Base-by-base conservation (phyloP, 2,888 invertebrate species). In the Xanthostigma xanthostigma region DNA sequence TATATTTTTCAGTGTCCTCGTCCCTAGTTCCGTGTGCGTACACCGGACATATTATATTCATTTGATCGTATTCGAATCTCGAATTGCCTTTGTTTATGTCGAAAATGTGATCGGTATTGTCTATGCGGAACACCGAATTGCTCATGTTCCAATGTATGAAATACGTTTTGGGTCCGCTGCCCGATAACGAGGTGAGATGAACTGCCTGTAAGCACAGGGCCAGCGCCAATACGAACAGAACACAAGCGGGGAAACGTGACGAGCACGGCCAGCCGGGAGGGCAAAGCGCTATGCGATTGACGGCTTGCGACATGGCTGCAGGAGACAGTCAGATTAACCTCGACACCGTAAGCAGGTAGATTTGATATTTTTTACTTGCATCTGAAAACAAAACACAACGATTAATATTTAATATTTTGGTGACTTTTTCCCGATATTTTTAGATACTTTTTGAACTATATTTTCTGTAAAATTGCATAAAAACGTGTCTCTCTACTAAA, bases 21-120 rank as follows among this genome's bases (percentile, higher is more conserved):
- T 85, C 84, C 61, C 79, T 83, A 45, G 89, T 87, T 50, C 85
- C 89, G 33, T 88, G 86, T 51, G 84, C 81, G 64, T 93, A 93
- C 50, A 88, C 87, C 45, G 93, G 93, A 74, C 93, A 94, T 65
- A 93, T 90, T 66, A 94, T 86, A 65, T 93, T 92, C 62, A 93
- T 92, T 74, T 93, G 93, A 68, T 94, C 93, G 67, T 90, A 93
- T 67, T 93, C 92, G 66, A 90, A 92, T 63, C 87, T 86, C 58
- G 83, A 78, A 67, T 93, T 93, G 57, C 90, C 89, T 70, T 89
- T 86, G 73, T 93, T 93, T 60, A 94, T 85, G 69, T 94, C 93
- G 68, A 93, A 92, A 69, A 94, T 91, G 69, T 94, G 92, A 71
- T 94, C 93, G 44, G 93, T 93, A 71, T 94, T 94, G 77, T 94